phyloP scores from a whole-genome alignment of 23 tunicate genomes.

The Clavelina lepadiformis region DNA sequence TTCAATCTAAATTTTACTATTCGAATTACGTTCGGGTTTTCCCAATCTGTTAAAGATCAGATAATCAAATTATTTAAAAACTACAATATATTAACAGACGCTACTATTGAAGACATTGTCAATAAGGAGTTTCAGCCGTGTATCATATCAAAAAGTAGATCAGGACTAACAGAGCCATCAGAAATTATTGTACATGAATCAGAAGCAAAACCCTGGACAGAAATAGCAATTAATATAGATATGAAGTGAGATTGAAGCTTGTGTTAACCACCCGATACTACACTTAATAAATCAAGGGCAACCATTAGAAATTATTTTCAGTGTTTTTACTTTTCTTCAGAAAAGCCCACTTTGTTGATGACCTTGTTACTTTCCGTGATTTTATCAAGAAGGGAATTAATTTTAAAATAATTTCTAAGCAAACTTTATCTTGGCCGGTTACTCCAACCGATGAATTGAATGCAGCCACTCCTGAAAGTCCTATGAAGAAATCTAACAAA shows the following conservation, averaged over 20 bases:
- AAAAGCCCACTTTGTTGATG: slow-evolving; percentile 51
- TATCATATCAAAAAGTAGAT: too few species aligned
- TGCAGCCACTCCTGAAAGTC: slow-evolving; percentile 16
- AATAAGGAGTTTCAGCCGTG: too few species aligned
- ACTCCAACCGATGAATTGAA: too few species aligned
- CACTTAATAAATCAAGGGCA: too few species aligned
- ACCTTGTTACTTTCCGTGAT: slow-evolving; percentile 42
- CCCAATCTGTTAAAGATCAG: too few species aligned
- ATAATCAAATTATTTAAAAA: too few species aligned
- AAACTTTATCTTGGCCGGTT: slow-evolving; percentile 50
- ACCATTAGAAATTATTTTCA: too few species aligned
- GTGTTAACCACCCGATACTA: too few species aligned
- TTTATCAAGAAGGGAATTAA: slow-evolving; percentile 39
- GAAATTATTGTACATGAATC: slow-evolving; percentile 15
- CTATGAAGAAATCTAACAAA: slow-evolving; percentile 24
- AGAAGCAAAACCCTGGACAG: slow-evolving; percentile 28
- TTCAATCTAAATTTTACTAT: too few species aligned
- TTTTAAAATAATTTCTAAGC: slow-evolving; percentile 24
- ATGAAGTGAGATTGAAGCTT: slow-evolving; percentile 46
- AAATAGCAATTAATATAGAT: slow-evolving; percentile 17
- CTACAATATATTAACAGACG: too few species aligned
- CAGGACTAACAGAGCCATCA: slow-evolving; percentile 1
- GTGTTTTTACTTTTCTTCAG: slow-evolving; percentile 34
- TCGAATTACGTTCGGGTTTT: too few species aligned
- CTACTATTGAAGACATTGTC: too few species aligned